Conservation (phyloP, 1,140 invertebrate species). For the Heliconius congener region DNA sequence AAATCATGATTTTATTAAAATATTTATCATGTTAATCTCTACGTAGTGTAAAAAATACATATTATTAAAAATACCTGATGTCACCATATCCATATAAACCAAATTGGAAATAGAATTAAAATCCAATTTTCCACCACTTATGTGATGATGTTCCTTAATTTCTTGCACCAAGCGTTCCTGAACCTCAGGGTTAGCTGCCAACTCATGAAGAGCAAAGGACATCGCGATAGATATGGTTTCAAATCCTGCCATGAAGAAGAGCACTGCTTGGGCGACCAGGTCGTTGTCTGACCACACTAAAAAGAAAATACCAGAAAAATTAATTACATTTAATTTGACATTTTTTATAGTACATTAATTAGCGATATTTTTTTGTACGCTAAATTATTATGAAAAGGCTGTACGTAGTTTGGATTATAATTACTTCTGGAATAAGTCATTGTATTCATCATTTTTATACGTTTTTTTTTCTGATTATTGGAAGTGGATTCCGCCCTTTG, state of each 20-base stretch:
- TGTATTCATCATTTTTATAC: no score
- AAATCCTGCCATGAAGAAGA: constrained; percentile 82
- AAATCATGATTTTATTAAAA: no score
- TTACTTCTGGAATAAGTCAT: no score
- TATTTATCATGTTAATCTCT: no score
- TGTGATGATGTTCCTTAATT: constrained; percentile 50
- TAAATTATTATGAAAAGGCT: no score
- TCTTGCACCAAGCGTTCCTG: constrained; percentile 78
- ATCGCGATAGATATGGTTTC: constrained; percentile 84
- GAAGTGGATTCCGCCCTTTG: no score
- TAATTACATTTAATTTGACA: no score
- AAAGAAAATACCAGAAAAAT: not conserved
- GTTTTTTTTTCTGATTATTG: no score
- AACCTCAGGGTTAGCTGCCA: constrained; percentile 83
- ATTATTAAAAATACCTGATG: constrained; percentile 50
- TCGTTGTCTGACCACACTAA: constrained; percentile 54
- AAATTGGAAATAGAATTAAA: constrained; percentile 54
- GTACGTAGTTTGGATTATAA: no score
- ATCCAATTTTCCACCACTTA: constrained; percentile 50
- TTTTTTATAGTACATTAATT: no score
- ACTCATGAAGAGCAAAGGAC: constrained; percentile 80
- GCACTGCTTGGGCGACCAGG: constrained; percentile 59
- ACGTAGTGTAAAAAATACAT: no score
- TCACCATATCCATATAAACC: constrained; percentile 63
- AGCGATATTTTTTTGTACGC: no score